Evolutionary conservation across 2,888 invertebrate genomes (phyloP).

Genomic region (Charanyca ferruginea): DNA sequence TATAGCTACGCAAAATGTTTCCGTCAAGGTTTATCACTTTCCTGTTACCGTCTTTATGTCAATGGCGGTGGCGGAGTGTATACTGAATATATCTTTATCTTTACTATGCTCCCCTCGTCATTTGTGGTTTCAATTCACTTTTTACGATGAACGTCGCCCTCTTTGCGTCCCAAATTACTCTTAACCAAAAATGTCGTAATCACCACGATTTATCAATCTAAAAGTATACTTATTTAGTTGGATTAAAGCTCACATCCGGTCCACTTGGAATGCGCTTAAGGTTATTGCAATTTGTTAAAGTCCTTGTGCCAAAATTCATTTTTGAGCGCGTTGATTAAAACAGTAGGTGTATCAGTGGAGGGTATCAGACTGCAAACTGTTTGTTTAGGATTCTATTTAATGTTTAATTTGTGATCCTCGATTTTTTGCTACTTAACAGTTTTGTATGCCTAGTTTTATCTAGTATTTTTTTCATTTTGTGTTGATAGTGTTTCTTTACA

Average conservation of each 20-base stretch:
- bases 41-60: background rate
- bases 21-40: background rate
- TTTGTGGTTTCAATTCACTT: conserved; percentile 90
- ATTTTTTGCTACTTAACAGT: background rate
- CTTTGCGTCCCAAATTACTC: conserved; percentile 81
- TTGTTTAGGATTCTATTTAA: conserved; percentile 52
- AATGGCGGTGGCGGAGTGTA: conserved; percentile 35
- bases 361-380: conserved; percentile 52
- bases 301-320: conserved; percentile 60
- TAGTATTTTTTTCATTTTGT: background rate
- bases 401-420: conserved; percentile 19
- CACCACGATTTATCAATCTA: conserved; percentile 52
- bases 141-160: conserved; percentile 86
- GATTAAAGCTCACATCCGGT: conserved; percentile 55
- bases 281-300: conserved; percentile 37
- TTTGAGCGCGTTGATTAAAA: conserved; percentile 59
- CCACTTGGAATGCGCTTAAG: conserved; percentile 25
- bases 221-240: conserved; percentile 45
- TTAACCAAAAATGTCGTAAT: conserved; percentile 77
- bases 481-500: background rate
- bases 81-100: conserved; percentile 52
- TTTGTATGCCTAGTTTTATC: background rate
- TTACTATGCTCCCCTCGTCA: conserved; percentile 81
- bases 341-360: conserved; percentile 55
- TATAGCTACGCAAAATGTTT: background rate